These are phyloP conservation scores for Campylomormyrus tamandua DNA, from an alignment of 2,113 vertebrate species.

Conservation along the genomic window DNA sequence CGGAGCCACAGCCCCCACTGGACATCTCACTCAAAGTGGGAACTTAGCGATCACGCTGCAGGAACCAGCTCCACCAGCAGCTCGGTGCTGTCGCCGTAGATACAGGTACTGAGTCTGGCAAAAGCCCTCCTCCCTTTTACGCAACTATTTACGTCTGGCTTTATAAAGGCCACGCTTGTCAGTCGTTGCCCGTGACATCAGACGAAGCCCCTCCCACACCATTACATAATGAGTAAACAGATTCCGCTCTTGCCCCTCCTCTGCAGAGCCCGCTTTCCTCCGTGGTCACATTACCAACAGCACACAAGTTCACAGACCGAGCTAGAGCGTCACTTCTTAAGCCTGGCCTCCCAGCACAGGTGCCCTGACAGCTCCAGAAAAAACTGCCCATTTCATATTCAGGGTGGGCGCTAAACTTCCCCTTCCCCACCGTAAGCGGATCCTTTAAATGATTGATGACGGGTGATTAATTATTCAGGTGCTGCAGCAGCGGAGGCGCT, in stretches of 20 bases:
- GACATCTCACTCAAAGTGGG: background rate
- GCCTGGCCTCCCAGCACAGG: background rate
- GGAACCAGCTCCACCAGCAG: background rate
- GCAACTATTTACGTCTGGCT: background rate
- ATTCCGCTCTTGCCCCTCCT: background rate
- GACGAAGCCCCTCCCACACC: background rate
- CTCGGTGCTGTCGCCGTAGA: background rate
- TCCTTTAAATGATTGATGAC: slow-evolving; percentile 55
- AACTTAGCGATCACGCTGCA: background rate
- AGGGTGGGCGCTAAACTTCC: slow-evolving; percentile 38
- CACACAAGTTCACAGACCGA: background rate
- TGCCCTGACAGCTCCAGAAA: background rate
- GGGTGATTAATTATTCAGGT: slow-evolving; percentile 59
- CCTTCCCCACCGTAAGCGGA: slow-evolving; percentile 31
- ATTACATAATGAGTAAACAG: background rate
- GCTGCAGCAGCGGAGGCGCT: slow-evolving; percentile 39
- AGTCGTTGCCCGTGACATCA: background rate
- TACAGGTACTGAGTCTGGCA: background rate
- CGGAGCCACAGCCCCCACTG: background rate
- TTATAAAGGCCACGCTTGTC: background rate
- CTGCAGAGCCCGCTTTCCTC: background rate
- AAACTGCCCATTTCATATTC: background rate
- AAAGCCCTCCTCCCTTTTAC: background rate
- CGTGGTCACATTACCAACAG: background rate
- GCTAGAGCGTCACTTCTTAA: background rate